A percentile compares a stretch with the other conserved stretches of the same genome.
These are phyloP conservation scores for Enteromius treurensis DNA, from an alignment of 2,797 vertebrate genomes.

Conservation along the genomic window DNA sequence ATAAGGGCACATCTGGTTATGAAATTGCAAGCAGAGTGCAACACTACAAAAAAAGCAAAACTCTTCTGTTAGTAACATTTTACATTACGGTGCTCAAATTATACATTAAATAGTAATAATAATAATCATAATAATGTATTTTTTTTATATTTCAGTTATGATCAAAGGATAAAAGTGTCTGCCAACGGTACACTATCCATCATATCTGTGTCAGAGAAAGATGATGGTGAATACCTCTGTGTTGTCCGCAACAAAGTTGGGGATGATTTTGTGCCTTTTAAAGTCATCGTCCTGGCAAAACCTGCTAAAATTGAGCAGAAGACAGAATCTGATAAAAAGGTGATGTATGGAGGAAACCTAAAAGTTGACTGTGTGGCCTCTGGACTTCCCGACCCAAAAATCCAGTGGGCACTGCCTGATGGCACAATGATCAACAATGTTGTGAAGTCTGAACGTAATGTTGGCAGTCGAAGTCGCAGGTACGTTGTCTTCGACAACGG, in stretches of 20 bases:
- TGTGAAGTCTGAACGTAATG: conserved; percentile 74
- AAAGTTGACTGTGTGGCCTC: conserved; percentile 93
- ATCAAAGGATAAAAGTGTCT: conserved; percentile 84
- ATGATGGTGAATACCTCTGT: conserved; percentile 90
- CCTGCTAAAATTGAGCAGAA: conserved; percentile 90
- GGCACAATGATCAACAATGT: conserved; percentile 88
- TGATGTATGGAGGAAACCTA: conserved; percentile 83
- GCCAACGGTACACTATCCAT: conserved; percentile 85
- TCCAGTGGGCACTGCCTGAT: conserved; percentile 92
- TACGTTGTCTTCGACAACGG: conserved; percentile 92
- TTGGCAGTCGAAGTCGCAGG: conserved; percentile 76
- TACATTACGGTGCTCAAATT: neutral
- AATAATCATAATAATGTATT: neutral
- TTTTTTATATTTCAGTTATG: conserved; percentile 74
- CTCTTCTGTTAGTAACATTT: neutral
- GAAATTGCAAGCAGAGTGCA: neutral
- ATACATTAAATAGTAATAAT: neutral
- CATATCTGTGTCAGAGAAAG: conserved; percentile 82
- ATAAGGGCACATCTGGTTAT: neutral
- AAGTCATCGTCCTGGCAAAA: conserved; percentile 84
- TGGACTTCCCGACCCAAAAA: conserved; percentile 88
- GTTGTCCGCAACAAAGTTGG: conserved; percentile 89
- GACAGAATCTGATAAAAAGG: conserved; percentile 79
- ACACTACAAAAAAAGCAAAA: neutral
- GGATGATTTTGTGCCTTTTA: conserved; percentile 84